Conservation (phyloP, 1,140 invertebrate genomes). For the Papilio machaon region DNA sequence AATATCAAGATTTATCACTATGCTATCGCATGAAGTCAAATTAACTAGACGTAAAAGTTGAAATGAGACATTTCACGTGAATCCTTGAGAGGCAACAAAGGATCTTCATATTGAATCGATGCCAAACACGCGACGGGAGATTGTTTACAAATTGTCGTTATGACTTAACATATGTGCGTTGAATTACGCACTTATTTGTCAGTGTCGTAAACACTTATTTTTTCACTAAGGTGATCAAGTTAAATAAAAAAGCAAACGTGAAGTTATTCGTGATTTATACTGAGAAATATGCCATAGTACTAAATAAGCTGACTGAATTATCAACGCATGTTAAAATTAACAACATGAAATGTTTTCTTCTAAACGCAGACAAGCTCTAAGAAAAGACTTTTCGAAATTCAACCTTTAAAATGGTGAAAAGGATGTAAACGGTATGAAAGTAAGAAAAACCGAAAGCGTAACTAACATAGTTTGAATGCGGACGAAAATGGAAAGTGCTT, state of each 20-base stretch:
- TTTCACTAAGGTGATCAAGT: not conserved
- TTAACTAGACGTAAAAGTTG: not conserved
- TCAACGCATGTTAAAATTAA: not conserved
- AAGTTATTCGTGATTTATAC: too few relatives aligned
- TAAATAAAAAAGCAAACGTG: not conserved
- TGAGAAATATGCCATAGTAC: not conserved
- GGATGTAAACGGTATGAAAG: not conserved
- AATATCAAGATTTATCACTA: too few relatives aligned
- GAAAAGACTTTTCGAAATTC: not conserved
- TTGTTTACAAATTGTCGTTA: constrained; percentile 6
- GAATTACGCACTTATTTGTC: not conserved
- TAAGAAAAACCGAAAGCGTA: not conserved
- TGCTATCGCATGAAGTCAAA: too few relatives aligned
- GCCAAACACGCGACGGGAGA: not conserved
- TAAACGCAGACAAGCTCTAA: not conserved
- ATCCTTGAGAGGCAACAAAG: not conserved
- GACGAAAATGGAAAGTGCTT: not conserved
- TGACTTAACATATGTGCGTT: not conserved
- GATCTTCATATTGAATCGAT: not conserved
- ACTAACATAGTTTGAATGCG: not conserved
- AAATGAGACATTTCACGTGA: not conserved
- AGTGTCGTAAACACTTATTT: not conserved
- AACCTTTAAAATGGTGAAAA: not conserved
- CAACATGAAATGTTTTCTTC: not conserved
- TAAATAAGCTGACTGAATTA: not conserved